Conservation (phyloP, 1,140 invertebrate species). For the Asobara japonica region DNA sequence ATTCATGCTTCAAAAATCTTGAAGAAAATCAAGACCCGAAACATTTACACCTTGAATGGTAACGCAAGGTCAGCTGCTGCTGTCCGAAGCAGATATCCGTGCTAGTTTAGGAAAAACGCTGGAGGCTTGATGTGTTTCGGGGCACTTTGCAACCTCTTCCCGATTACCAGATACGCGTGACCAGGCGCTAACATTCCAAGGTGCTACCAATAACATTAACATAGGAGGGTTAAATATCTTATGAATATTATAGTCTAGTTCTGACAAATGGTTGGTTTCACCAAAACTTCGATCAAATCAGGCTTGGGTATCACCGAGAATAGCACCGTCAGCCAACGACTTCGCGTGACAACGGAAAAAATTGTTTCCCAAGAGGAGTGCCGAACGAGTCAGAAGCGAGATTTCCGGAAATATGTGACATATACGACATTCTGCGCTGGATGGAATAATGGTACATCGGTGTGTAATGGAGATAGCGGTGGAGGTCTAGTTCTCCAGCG, state of each 20-base stretch:
- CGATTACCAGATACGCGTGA: too few species aligned
- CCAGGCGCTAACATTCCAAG: too few species aligned
- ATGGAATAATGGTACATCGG: slow-evolving; percentile 60
- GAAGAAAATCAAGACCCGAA: too few species aligned
- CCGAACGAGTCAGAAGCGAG: slow-evolving; percentile 49
- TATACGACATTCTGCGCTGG: slow-evolving; percentile 65
- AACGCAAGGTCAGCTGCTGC: too few species aligned
- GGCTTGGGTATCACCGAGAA: slow-evolving; percentile 65
- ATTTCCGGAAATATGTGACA: slow-evolving; percentile 64
- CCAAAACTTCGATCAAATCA: slow-evolving; percentile 32
- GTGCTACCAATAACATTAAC: too few species aligned
- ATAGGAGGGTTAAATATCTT: background rate
- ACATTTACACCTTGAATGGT: too few species aligned
- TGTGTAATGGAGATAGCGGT: slow-evolving; percentile 66
- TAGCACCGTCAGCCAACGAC: slow-evolving; percentile 52
- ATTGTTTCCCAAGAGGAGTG: slow-evolving; percentile 54
- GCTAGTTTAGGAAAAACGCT: too few species aligned
- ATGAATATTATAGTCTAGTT: background rate
- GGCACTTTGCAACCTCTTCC: too few species aligned
- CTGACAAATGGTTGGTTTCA: background rate
- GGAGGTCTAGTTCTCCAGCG: slow-evolving; percentile 56
- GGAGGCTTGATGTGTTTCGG: too few species aligned
- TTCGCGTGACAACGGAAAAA: slow-evolving; percentile 50
- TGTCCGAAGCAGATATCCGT: too few species aligned
- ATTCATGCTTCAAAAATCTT: too few species aligned